Evolutionary conservation across 2,113 vertebrate species (phyloP).

Genomic region (Taxidea taxus): DNA sequence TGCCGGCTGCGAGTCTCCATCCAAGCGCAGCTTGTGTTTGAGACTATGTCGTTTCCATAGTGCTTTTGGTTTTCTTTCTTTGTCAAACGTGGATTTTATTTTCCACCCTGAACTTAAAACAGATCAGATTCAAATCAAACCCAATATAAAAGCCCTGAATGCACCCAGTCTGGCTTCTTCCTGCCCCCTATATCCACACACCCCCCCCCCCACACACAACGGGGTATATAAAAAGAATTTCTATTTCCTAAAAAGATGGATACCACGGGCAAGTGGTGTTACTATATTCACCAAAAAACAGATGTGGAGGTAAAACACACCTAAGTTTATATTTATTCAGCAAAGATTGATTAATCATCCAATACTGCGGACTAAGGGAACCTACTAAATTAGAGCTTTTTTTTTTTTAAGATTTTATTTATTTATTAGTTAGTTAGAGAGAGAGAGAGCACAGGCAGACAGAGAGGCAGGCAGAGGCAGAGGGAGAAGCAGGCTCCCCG

Average conservation of each 20-base stretch:
- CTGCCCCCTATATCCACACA: not conserved
- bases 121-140: not conserved
- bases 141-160: not conserved
- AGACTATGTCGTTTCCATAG: not conserved
- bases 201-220: not conserved
- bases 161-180: not conserved
- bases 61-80: not conserved
- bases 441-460: no score
- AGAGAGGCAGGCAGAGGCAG: no score
- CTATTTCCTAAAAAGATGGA: not conserved
- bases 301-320: not conserved
- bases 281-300: not conserved
- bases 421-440: no score
- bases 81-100: not conserved
- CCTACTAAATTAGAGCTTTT: not conserved
- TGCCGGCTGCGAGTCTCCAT: not conserved
- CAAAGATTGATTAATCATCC: not conserved
- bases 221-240: not conserved
- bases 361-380: not conserved
- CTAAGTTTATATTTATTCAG: not conserved
- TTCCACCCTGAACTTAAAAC: not conserved
- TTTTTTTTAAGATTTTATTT: no score
- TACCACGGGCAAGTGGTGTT: not conserved
- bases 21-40: not conserved
- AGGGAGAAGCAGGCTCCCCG: no score